Evolutionary conservation across 2,797 vertebrate species (phyloP).

Genomic region (Falco naumanni): DNA sequence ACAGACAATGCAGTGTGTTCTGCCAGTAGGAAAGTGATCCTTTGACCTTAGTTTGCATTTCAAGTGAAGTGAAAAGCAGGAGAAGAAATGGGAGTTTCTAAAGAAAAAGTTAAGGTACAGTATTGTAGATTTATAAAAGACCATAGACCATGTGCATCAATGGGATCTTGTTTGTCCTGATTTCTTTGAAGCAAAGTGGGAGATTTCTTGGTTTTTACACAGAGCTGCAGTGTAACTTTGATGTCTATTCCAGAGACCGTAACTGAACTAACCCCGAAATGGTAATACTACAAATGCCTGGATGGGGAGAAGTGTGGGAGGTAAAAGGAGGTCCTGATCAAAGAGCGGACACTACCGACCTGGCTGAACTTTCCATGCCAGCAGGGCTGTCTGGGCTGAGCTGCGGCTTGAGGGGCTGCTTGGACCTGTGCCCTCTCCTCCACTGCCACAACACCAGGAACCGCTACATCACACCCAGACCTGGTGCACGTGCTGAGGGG

Average conservation of each 20-base stretch:
- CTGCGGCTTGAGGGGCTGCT: not conserved
- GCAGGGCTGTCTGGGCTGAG: accelerated
- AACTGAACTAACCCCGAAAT: conserved; percentile 18
- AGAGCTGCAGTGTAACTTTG: conserved; percentile 10
- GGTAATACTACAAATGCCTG: not conserved
- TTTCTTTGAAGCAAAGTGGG: conserved; percentile 17
- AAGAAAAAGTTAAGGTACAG: conserved; percentile 55
- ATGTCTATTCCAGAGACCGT: not conserved
- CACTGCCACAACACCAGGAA: not conserved
- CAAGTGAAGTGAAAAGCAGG: conserved; percentile 59
- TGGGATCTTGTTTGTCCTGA: conserved; percentile 24
- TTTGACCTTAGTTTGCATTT: conserved; percentile 70
- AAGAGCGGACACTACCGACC: not conserved
- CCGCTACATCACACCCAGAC: accelerated
- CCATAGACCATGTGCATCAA: not conserved
- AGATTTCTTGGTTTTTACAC: not conserved
- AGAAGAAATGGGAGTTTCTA: conserved; percentile 64
- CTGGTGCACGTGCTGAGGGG: accelerated
- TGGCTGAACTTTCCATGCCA: not conserved
- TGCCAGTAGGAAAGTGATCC: conserved; percentile 59
- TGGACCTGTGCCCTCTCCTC: not conserved
- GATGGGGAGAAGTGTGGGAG: not conserved
- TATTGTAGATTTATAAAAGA: conserved; percentile 50
- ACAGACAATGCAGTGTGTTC: conserved; percentile 45
- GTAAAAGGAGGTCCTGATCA: conserved; percentile 1